Evolutionary conservation across 2,888 invertebrate species (phyloP).

Genomic region (Stegana nigrithorax): DNA sequence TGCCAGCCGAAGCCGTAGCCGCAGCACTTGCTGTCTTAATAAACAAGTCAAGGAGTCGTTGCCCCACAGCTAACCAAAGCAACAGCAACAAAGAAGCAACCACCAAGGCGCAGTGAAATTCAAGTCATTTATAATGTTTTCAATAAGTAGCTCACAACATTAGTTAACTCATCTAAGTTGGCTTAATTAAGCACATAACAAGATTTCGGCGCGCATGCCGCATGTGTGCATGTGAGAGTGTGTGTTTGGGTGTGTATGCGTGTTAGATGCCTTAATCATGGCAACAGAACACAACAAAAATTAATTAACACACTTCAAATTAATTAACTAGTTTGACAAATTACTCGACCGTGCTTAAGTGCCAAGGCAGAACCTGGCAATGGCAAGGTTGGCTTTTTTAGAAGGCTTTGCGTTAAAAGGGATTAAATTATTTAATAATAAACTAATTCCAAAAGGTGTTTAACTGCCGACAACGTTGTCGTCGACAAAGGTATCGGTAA

Average conservation of each 20-base stretch:
- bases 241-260: too few species aligned
- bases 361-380: neutral
- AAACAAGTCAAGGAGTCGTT: too few species aligned
- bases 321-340: constrained; percentile 56
- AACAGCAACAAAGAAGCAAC: too few species aligned
- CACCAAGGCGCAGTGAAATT: too few species aligned
- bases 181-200: neutral
- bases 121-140: too few species aligned
- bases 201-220: too few species aligned
- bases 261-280: too few species aligned
- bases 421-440: neutral
- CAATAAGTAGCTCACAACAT: too few species aligned
- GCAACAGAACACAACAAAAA: neutral
- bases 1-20: too few species aligned
- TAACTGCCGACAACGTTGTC: neutral
- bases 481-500: neutral
- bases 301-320: constrained; percentile 16
- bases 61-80: too few species aligned
- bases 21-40: too few species aligned
- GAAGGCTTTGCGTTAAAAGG: neutral
- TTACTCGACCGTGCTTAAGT: constrained; percentile 25
- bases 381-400: too few species aligned
- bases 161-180: neutral
- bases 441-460: constrained; percentile 16
- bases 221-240: neutral